Evolutionary conservation across 2,113 vertebrate species (phyloP), one percentile per base, ranked within the genome.

Genomic region (Clarias gariepinus): DNA sequence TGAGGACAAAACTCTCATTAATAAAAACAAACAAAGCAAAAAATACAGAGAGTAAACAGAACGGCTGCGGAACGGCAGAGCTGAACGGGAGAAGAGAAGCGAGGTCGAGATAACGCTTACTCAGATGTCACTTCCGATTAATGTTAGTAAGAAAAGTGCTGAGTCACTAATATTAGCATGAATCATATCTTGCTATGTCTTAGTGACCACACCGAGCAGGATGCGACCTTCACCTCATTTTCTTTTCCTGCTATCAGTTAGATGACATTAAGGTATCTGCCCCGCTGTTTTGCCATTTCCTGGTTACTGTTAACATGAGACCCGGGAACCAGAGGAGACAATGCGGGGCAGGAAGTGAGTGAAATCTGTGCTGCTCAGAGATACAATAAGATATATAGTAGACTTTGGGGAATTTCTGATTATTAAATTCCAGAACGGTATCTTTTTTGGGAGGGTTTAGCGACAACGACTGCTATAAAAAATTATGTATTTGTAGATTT

Each of bases 111-210:
- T 41, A 61, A 30, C 33, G 0, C 55, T 81, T 33, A 13, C 52
- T 60, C 66, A 63, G 85, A 55, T 53, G 53, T 41, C 58, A 16
- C 41, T 23, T 33, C 71, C 60, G 53, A 86, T 41, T 19, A 81
- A 78, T 11, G 3, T n/a, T 79, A 3, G 21, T 21, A 28, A 25
- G 28, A 58, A 82, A 76, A n/a, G 4, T 19, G 68, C 58, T n/a
- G 55, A 74, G n/a, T 76, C 85, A 82, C n/a, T 87, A 33, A 47
- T 60, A 74, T 47, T 18, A 60, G 64, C 66, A 60, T 71, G 57
- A 76, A 63, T 36, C 41, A 28, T 74, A 82, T 76, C 68, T 61
- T 1, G n/a, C 21, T 8, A 11, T 19, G 61, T n/a, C 33, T 23
- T 60, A 58, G 30, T 36, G 85, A 81, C 52, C 77, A 28, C 8